A percentile compares a stretch with the other conserved stretches of the same genome.
Conservation (phyloP, 2,797 vertebrate genomes). For the Cryptoblepharus egeriae region DNA sequence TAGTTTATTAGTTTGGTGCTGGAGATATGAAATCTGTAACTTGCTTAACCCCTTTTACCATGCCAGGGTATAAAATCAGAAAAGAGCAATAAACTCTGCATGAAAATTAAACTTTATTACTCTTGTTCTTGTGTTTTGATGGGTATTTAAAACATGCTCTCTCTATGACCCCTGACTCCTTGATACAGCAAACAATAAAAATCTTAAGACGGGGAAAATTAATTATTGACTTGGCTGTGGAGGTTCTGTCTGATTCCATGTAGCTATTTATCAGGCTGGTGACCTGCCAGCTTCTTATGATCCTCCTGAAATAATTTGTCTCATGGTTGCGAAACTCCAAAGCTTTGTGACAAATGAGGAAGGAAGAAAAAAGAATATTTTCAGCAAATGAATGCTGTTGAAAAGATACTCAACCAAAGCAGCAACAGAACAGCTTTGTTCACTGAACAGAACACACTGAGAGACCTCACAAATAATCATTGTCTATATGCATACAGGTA, state of each 20-base stretch:
- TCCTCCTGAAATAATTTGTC: slow-evolving; percentile 12
- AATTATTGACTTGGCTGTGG: slow-evolving; percentile 21
- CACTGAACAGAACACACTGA: neutral
- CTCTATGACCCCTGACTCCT: neutral
- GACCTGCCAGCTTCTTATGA: neutral
- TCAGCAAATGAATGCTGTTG: slow-evolving; percentile 40
- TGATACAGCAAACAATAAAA: slow-evolving; percentile 28
- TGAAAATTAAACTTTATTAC: slow-evolving; percentile 24
- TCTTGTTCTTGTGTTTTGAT: slow-evolving; percentile 11
- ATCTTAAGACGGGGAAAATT: slow-evolving; percentile 24
- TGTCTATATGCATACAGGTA: neutral
- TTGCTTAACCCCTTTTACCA: slow-evolving; percentile 22
- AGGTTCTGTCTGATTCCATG: slow-evolving; percentile 16
- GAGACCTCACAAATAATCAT: neutral
- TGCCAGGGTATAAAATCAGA: slow-evolving; percentile 26
- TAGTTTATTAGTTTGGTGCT: slow-evolving; percentile 25
- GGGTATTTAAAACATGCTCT: slow-evolving; percentile 28
- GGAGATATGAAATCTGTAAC: slow-evolving; percentile 8
- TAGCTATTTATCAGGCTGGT: slow-evolving; percentile 1
- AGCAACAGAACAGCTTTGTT: neutral
- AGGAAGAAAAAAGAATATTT: slow-evolving; percentile 21
- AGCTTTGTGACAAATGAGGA: slow-evolving; percentile 41
- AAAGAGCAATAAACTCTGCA: slow-evolving; percentile 6
- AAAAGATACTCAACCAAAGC: slow-evolving; percentile 55
- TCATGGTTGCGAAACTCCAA: slow-evolving; percentile 30